Evolutionary conservation across 2,888 invertebrate species (phyloP).

Genomic region (Volucella bombylans): DNA sequence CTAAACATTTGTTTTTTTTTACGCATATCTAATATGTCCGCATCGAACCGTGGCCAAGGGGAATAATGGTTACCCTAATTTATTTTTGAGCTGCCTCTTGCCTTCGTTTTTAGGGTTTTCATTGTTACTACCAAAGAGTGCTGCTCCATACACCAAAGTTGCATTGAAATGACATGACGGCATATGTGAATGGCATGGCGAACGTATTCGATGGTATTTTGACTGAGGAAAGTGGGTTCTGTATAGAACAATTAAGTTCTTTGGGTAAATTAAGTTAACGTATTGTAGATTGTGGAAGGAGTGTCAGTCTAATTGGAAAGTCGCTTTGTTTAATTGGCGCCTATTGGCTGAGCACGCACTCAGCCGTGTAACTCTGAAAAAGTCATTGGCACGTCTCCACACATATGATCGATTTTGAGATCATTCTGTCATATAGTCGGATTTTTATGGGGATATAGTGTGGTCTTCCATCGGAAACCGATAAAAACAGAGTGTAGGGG

Average conservation of each 20-base stretch:
- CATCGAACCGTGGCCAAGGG: slow-evolving; percentile 29
- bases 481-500: too few species aligned
- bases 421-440: not conserved
- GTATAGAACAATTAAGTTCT: slow-evolving; percentile 34
- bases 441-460: too few species aligned
- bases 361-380: slow-evolving; percentile 37
- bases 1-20: not conserved
- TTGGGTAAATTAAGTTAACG: slow-evolving; percentile 19
- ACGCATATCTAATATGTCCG: slow-evolving; percentile 24
- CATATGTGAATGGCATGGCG: not conserved
- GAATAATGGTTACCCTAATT: slow-evolving; percentile 33
- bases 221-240: slow-evolving; percentile 35
- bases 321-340: slow-evolving; percentile 50
- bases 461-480: too few species aligned
- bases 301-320: slow-evolving; percentile 42
- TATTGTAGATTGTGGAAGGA: slow-evolving; percentile 29
- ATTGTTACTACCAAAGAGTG: slow-evolving; percentile 3
- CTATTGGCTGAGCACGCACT: slow-evolving; percentile 55
- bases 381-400: slow-evolving; percentile 60
- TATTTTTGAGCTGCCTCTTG: not conserved
- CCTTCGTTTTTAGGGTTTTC: slow-evolving; percentile 6
- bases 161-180: not conserved
- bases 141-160: not conserved
- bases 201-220: slow-evolving; percentile 28
- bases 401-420: slow-evolving; percentile 48